Conservation (phyloP, 2,888 invertebrate species). For the Aporophyla lueneburgensis region DNA sequence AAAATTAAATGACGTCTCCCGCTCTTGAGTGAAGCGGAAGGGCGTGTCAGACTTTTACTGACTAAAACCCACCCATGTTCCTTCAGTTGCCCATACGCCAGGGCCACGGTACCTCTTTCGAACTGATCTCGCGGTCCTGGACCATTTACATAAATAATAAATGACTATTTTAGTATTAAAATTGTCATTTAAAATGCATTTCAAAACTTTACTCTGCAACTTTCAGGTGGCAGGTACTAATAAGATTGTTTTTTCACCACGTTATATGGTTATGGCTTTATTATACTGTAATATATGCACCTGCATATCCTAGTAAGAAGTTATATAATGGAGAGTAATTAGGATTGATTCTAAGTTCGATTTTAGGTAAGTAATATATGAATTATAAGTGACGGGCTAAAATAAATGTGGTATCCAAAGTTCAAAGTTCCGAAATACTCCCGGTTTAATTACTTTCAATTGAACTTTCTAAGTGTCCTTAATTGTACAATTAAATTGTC, state of each 20-base stretch:
- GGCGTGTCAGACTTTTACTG: too few relatives aligned
- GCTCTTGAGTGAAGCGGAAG: too few relatives aligned
- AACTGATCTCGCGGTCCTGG: too few relatives aligned
- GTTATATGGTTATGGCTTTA: background rate
- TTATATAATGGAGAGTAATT: background rate
- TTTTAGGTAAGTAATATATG: background rate
- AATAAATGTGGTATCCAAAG: slow-evolving; percentile 24
- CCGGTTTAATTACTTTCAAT: slow-evolving; percentile 49
- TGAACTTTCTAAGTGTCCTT: slow-evolving; percentile 60
- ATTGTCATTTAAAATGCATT: background rate
- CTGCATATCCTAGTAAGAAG: background rate
- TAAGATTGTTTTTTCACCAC: background rate
- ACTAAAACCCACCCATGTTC: too few relatives aligned
- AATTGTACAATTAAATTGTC: slow-evolving; percentile 69
- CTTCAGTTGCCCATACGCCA: too few relatives aligned
- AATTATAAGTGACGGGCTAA: slow-evolving; percentile 37
- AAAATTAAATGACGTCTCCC: too few relatives aligned
- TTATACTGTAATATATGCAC: background rate
- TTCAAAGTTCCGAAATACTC: slow-evolving; percentile 39
- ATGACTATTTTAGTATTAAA: background rate
- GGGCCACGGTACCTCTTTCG: too few relatives aligned
- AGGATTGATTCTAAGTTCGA: background rate
- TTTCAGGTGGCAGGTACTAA: background rate
- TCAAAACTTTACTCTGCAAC: background rate
- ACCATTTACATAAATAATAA: background rate